A percentile compares a stretch with the other conserved stretches of the same genome.
Evolutionary conservation across 2,113 vertebrate species (phyloP).

Genomic region (Xiphophorus maculatus): DNA sequence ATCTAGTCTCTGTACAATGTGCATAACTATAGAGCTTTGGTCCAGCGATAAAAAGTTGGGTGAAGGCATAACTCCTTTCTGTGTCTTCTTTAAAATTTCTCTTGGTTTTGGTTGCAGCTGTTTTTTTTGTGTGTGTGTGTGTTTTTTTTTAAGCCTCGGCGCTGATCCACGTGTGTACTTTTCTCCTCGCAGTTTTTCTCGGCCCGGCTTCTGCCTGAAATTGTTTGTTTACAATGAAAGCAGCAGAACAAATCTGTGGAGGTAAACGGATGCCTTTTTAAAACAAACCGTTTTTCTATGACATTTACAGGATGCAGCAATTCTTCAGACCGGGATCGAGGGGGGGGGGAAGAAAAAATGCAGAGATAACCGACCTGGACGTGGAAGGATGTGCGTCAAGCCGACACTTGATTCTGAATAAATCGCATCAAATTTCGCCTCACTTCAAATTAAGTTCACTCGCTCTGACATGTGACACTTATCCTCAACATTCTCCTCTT

Average conservation of each 20-base stretch:
- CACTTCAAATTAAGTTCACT: constrained; percentile 70
- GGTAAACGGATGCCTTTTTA: constrained; percentile 8
- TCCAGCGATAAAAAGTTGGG: constrained; percentile 94
- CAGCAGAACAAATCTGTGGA: constrained; percentile 16
- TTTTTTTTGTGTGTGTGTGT: constrained; percentile 68
- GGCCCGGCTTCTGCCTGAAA: constrained; percentile 45
- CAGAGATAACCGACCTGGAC: constrained; percentile 63
- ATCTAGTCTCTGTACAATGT: constrained; percentile 98
- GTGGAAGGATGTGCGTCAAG: constrained; percentile 60
- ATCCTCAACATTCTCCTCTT: constrained; percentile 49
- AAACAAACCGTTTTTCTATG: constrained; percentile 30
- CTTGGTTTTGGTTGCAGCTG: constrained; percentile 96
- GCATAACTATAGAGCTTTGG: constrained; percentile 99
- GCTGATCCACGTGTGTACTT: constrained; percentile 72
- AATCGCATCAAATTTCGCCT: constrained; percentile 72
- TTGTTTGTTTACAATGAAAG: constrained; percentile 6
- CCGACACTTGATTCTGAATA: constrained; percentile 70
- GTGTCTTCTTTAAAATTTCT: constrained; percentile 66
- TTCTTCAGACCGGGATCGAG: constrained; percentile 41
- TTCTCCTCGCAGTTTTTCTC: constrained; percentile 33
- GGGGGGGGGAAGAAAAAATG: constrained; percentile 6
- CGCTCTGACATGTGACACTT: constrained; percentile 70
- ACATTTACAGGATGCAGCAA: constrained; percentile 11
- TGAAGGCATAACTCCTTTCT: constrained; percentile 83
- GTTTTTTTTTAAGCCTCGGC: constrained; percentile 78